phyloP scores from a whole-genome alignment of 1,140 invertebrate genomes.

The Drosophila repletoides region DNA sequence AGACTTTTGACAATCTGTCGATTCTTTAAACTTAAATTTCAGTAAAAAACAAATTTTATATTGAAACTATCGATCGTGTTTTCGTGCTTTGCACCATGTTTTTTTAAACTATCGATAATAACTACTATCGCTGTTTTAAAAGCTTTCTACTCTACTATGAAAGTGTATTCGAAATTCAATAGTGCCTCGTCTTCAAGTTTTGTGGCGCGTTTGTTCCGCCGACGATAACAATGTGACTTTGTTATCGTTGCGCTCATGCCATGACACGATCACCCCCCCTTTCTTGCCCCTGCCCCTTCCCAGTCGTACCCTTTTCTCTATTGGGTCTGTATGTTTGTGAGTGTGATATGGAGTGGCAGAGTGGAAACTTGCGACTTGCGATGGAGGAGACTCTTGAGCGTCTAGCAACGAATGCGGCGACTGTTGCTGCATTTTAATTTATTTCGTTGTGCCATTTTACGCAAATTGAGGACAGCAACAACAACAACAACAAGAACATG shows the following conservation, averaged over 20 bases:
- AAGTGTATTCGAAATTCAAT: constrained; percentile 2
- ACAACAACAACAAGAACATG: constrained; percentile 26
- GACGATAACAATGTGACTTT: constrained; percentile 43
- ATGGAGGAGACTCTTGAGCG: constrained; percentile 2
- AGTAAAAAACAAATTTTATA: no score
- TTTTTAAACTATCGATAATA: no score
- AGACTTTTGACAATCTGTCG: no score
- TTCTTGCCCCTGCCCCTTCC: not conserved
- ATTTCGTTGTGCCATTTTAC: constrained; percentile 78
- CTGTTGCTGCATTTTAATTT: constrained; percentile 72
- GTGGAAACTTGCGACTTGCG: constrained; percentile 33
- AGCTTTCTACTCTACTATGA: no score
- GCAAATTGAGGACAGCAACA: constrained; percentile 70
- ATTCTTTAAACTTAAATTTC: no score
- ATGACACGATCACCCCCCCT: constrained; percentile 8
- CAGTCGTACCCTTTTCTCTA: not conserved
- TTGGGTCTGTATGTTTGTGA: not conserved
- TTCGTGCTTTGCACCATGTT: no score
- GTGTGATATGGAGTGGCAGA: constrained; percentile 35
- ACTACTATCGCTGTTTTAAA: no score
- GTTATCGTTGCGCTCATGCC: constrained; percentile 42
- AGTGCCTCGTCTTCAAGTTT: not conserved
- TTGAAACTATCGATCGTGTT: no score
- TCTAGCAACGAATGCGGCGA: constrained; percentile 35
- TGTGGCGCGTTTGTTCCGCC: constrained; percentile 22